Conservation (phyloP, 2,113 vertebrate species). For the Oryzias curvinotus region DNA sequence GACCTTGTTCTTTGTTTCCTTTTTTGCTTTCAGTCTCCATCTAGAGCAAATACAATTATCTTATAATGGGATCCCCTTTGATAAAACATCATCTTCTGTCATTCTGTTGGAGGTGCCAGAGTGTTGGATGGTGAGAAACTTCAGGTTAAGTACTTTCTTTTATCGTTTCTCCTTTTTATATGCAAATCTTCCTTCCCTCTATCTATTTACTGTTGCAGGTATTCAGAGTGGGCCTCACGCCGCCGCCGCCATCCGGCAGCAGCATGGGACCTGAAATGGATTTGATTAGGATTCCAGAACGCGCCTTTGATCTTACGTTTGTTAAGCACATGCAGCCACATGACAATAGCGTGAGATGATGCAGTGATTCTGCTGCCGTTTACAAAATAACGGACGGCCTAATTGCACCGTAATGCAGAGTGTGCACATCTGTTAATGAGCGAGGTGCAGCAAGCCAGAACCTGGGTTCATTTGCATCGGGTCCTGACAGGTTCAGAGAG, state of each 20-base stretch:
- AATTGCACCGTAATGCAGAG: slow-evolving; percentile 64
- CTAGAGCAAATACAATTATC: slow-evolving; percentile 75
- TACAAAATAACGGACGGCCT: slow-evolving; percentile 73
- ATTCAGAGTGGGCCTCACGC: slow-evolving; percentile 66
- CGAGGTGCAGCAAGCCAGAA: slow-evolving; percentile 63
- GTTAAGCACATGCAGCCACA: slow-evolving; percentile 65
- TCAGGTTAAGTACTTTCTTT: slow-evolving; percentile 77
- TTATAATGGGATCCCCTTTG: slow-evolving; percentile 71
- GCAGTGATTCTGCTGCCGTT: slow-evolving; percentile 60
- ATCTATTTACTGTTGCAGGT: slow-evolving; percentile 76
- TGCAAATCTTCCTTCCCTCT: slow-evolving; percentile 71
- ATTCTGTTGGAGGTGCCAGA: slow-evolving; percentile 66
- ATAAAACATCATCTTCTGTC: slow-evolving; percentile 74
- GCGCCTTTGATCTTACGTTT: slow-evolving; percentile 71
- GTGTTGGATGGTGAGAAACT: slow-evolving; percentile 73
- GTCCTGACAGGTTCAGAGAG: slow-evolving; percentile 56
- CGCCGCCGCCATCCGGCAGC: slow-evolving; percentile 43
- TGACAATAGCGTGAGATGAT: slow-evolving; percentile 60
- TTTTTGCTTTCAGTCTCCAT: slow-evolving; percentile 39
- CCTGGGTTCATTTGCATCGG: slow-evolving; percentile 63
- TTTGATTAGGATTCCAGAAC: slow-evolving; percentile 73
- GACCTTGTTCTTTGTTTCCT: slow-evolving; percentile 49
- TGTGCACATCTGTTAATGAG: slow-evolving; percentile 65
- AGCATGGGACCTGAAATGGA: slow-evolving; percentile 59
- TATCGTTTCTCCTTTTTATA: slow-evolving; percentile 78